Evolutionary conservation across 2,888 invertebrate genomes (phyloP).

Genomic region (Drosophila helvetica): DNA sequence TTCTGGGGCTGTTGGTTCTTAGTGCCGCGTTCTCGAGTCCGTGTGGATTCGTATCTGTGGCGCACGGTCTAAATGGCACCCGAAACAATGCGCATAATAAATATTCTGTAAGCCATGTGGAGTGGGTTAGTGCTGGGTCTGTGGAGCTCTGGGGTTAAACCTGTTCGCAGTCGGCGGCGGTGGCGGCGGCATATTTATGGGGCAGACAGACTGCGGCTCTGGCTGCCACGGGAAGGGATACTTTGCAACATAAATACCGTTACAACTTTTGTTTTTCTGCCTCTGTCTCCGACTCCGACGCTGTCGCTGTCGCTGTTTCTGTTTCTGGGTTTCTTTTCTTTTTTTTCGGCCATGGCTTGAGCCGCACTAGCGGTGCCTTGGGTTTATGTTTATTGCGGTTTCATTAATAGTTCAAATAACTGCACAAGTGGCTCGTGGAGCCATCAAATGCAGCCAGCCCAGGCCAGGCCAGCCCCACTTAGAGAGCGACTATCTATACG

Average conservation of each 20-base stretch:
- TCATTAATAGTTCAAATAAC: slow-evolving; percentile 55
- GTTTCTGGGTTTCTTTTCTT: slow-evolving; percentile 9
- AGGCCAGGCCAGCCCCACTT: neutral
- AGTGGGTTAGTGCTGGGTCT: slow-evolving; percentile 18
- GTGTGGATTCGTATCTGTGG: slow-evolving; percentile 39
- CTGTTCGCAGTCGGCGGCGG: slow-evolving; percentile 27
- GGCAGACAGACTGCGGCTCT: slow-evolving; percentile 22
- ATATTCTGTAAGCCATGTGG: slow-evolving; percentile 36
- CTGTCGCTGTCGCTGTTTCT: neutral
- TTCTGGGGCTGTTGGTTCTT: slow-evolving; percentile 10
- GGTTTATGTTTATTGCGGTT: slow-evolving; percentile 31
- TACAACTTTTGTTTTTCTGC: slow-evolving; percentile 63
- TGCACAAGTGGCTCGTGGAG: slow-evolving; percentile 54
- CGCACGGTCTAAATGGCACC: slow-evolving; percentile 56
- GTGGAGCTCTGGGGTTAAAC: slow-evolving; percentile 21
- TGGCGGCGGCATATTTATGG: slow-evolving; percentile 42
- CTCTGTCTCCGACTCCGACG: no score
- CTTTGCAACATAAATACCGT: slow-evolving; percentile 35
- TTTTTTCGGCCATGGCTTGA: slow-evolving; percentile 4
- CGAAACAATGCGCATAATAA: slow-evolving; percentile 57
- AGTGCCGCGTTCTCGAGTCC: slow-evolving; percentile 30
- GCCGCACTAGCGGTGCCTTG: neutral
- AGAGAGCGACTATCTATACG: slow-evolving; percentile 22
- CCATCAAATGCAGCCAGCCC: slow-evolving; percentile 45
- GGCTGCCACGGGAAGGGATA: slow-evolving; percentile 1